These are phyloP conservation scores for Chrysotoxum bicinctum DNA, from an alignment of 2,888 invertebrate species.

Conservation along the genomic window DNA sequence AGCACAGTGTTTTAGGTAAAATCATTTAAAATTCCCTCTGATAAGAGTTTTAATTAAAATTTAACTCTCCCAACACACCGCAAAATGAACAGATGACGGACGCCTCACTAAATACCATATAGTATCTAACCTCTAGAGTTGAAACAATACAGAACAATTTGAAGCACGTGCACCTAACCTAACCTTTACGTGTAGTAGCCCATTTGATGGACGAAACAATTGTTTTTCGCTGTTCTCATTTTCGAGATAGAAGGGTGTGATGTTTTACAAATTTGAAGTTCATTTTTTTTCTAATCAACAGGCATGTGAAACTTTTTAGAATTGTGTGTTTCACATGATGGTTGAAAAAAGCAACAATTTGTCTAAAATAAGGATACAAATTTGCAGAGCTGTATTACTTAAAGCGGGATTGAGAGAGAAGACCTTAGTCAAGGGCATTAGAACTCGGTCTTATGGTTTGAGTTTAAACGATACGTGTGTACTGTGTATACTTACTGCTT, in stretches of 20 bases:
- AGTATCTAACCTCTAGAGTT: constrained; percentile 19
- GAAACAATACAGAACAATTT: constrained; percentile 37
- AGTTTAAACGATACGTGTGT: no score
- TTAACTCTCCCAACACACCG: constrained; percentile 19
- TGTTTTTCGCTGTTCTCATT: constrained; percentile 22
- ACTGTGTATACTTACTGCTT: no score
- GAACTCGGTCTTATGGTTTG: background rate
- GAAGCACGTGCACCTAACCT: background rate
- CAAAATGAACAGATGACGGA: constrained; percentile 23
- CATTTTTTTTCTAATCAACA: constrained; percentile 20
- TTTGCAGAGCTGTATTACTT: background rate
- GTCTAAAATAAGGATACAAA: background rate
- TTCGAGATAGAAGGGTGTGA: background rate
- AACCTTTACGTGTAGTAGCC: background rate
- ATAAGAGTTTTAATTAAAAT: constrained; percentile 71
- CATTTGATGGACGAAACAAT: constrained; percentile 8
- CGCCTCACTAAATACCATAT: constrained; percentile 12
- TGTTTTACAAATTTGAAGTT: constrained; percentile 9
- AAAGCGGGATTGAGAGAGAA: background rate
- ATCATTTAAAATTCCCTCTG: constrained; percentile 65
- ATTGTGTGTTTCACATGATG: background rate
- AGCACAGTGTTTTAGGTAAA: constrained; percentile 45
- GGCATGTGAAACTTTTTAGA: background rate
- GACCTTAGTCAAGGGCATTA: background rate
- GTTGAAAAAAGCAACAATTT: background rate